Base-by-base conservation (phyloP, 2,888 invertebrate species). In the Trachelus iudaicus region DNA sequence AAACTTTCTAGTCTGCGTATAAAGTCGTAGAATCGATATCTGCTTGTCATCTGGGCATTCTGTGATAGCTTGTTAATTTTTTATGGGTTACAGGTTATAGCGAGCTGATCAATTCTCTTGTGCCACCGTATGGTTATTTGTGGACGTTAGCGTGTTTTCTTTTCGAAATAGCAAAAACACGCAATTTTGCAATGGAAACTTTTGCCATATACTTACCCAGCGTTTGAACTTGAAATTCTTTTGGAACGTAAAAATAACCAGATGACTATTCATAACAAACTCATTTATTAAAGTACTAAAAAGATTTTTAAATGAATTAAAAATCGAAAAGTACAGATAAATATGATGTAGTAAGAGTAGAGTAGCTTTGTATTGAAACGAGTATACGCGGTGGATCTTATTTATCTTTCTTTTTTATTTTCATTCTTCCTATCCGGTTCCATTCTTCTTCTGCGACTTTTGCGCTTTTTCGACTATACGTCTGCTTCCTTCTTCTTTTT, bases 271-370 rank as follows among this genome's bases (percentile, higher is more conserved):
- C 84, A 83, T 85, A 86, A 87, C 84, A 87, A 87, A 87, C 86
- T 85, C 85, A 85, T 87, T 87, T 87, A 87, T 87, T 87, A 86
- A 87, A 87, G 82, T 85, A 86, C 85, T 87, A 86, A 87, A 87
- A 87, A 83, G 83, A 80, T 74, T 69, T 56, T 76, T 77, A 80
- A 68, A 80, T 76, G 79, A 87, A 85, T 83, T 79, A 83, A 84
- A 80, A 83, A 81, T 84, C 81, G 81, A 84, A 85, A 83, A 83
- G 80, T 81, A 87, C 85, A 87, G 83, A 85, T 86, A 85, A 86
- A 84, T 84, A 86, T 83, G 82, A 78, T 83, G 79, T 82, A 81
- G 79, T 80, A 82, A 83, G 79, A 82, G 76, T 82, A 82, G 77
- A 85, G 78, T 73, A 81, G 79, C 15, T 31, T 71, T 15, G 35